Evolutionary conservation across 2,113 vertebrate genomes (phyloP), one percentile per base, ranked within the genome.

Genomic region (Lipotes vexillifer): DNA sequence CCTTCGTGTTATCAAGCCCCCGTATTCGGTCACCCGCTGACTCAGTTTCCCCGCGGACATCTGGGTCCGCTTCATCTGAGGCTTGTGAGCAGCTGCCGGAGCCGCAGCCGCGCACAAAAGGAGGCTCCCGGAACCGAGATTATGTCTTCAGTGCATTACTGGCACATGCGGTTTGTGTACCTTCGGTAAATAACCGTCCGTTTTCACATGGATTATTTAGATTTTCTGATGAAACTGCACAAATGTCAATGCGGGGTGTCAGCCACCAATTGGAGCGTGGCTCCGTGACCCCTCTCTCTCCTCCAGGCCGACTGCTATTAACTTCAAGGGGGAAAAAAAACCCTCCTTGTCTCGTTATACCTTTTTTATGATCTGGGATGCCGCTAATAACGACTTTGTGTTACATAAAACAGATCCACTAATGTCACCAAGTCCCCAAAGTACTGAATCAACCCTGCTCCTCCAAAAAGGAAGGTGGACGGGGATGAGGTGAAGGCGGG

Each of bases 281-380:
- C 98, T 97, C 97, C 63, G 71, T 96, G 98, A 99, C 99, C 99
- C 99, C 98, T 98, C 98, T 98, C 98, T 97, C 98, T 98, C 98
- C 98, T 98, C 98, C 98, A 96, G 98, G 98, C 98, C 95, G 96
- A 98, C 99, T 97, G 98, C 99, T 98, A 98, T 98, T 99, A 99
- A 99, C 99, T 99, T 98, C 98, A 98, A 98, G 99, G 99, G 99
- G 99, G 99, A 98, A 98, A 98, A 98, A 98, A 98, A 98, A 96
- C 98, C 96, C 97, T 98, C 98, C 98, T 97, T 92, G 98, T 81
- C 98, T 99, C 98, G 98, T 99, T 99, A 97, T 95, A 97, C 98
- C 97, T 97, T 98, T 97, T 98, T 98, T 98, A 99, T 98, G 96
- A 98, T 98, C 98, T 97, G 96, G 97, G 97, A 98, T 98, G 98